A percentile compares a stretch with the other conserved stretches of the same genome.
phyloP scores from a whole-genome alignment of 2,113 vertebrate species.

The Aspiorhynchus laticeps region DNA sequence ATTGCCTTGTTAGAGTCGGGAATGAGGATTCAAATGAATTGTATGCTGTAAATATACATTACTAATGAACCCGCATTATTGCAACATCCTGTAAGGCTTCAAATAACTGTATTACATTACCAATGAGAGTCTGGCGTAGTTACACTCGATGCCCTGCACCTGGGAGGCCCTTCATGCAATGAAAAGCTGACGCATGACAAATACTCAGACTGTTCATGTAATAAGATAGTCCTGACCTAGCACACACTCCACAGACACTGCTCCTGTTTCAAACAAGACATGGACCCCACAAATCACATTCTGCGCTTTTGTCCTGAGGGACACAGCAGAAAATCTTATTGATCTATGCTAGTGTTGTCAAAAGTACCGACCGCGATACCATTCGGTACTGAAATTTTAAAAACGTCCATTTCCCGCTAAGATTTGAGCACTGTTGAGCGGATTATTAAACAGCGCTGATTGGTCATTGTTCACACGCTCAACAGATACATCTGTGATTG shows the following conservation, averaged over 20 bases:
- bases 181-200: slow-evolving; percentile 24
- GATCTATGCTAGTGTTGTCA: too few relatives aligned
- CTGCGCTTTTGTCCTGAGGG: background rate
- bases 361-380: too few relatives aligned
- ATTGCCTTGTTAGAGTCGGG: background rate
- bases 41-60: slow-evolving; percentile 30
- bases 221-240: slow-evolving; percentile 15
- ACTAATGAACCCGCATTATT: background rate
- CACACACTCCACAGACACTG: background rate
- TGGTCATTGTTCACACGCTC: too few relatives aligned
- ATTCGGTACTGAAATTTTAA: too few relatives aligned
- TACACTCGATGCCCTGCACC: background rate
- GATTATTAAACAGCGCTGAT: too few relatives aligned
- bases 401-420: too few relatives aligned
- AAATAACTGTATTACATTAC: slow-evolving; percentile 26
- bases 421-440: too few relatives aligned
- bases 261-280: slow-evolving; percentile 17
- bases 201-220: slow-evolving; percentile 8
- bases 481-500: too few relatives aligned
- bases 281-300: slow-evolving; percentile 17
- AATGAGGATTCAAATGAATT: slow-evolving; percentile 4
- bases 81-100: slow-evolving; percentile 9
- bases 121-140: background rate
- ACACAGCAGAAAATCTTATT: slow-evolving; percentile 4
- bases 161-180: background rate